Conservation (phyloP, 2,888 invertebrate genomes). For the Himalopsyche kuldschensis region DNA sequence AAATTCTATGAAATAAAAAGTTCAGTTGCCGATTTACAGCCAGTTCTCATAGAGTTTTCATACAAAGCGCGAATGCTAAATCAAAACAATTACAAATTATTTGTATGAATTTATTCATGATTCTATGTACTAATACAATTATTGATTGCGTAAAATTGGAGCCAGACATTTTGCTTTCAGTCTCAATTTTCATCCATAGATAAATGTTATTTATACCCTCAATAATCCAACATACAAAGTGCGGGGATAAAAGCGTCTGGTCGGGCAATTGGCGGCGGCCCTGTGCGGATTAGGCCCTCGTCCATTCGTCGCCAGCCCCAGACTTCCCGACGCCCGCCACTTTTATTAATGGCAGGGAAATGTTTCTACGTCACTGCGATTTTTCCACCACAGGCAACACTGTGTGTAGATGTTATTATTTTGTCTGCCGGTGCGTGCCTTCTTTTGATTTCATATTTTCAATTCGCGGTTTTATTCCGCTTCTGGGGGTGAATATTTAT, state of each 20-base stretch:
- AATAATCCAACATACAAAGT: neutral
- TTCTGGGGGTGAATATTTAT: neutral
- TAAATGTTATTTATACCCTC: too few species aligned
- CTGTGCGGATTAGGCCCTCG: neutral
- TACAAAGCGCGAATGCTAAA: too few species aligned
- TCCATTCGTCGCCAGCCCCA: neutral
- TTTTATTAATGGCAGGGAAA: neutral
- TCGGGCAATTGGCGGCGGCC: neutral
- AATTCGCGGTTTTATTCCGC: neutral
- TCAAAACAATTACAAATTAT: too few species aligned
- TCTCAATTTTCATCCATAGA: too few species aligned
- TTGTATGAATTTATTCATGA: too few species aligned
- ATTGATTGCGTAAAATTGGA: too few species aligned
- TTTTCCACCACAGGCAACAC: neutral
- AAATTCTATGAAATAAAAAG: too few species aligned
- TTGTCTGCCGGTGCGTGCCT: neutral
- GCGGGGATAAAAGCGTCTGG: neutral
- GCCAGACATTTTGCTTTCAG: too few species aligned
- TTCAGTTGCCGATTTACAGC: too few species aligned
- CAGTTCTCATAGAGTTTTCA: too few species aligned
- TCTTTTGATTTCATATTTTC: neutral
- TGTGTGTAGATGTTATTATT: neutral
- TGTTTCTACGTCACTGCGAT: neutral
- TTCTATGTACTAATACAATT: too few species aligned
- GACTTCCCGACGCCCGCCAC: neutral